Evolutionary conservation across 2,113 vertebrate species (phyloP).

Genomic region (Lasiurus cinereus): DNA sequence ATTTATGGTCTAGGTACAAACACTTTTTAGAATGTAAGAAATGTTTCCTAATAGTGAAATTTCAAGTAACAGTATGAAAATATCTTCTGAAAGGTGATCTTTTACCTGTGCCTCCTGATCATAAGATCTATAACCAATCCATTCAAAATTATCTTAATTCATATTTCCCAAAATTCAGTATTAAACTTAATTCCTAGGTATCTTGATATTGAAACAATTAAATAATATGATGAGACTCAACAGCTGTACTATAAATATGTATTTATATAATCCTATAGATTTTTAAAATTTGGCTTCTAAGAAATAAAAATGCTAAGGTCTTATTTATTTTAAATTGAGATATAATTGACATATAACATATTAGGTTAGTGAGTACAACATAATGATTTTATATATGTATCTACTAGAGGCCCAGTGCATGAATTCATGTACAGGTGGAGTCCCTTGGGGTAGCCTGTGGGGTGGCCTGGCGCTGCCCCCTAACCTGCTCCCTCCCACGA

Average conservation of each 20-base stretch:
- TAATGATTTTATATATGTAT: background rate
- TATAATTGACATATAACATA: background rate
- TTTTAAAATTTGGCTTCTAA: background rate
- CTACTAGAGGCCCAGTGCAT: too few relatives aligned
- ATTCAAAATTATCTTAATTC: background rate
- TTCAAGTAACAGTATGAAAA: background rate
- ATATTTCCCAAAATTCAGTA: background rate
- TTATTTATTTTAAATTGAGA: background rate
- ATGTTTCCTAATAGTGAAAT: background rate
- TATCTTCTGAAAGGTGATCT: background rate
- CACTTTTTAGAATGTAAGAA: background rate
- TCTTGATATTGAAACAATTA: background rate
- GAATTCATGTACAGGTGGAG: too few relatives aligned
- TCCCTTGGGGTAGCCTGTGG: too few relatives aligned
- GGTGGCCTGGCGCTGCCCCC: too few relatives aligned
- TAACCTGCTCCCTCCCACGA: too few relatives aligned
- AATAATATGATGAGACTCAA: background rate
- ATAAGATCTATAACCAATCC: background rate
- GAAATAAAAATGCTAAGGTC: background rate
- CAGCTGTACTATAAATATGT: background rate
- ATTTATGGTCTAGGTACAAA: background rate
- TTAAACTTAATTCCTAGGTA: background rate
- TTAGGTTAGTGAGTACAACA: background rate
- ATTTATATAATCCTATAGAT: background rate
- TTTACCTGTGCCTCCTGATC: background rate